Percentiles rank a stretch among this genome's conserved stretches.
These are phyloP conservation scores for Labia minor DNA, from an alignment of 2,888 invertebrate genomes.

Conservation along the genomic window DNA sequence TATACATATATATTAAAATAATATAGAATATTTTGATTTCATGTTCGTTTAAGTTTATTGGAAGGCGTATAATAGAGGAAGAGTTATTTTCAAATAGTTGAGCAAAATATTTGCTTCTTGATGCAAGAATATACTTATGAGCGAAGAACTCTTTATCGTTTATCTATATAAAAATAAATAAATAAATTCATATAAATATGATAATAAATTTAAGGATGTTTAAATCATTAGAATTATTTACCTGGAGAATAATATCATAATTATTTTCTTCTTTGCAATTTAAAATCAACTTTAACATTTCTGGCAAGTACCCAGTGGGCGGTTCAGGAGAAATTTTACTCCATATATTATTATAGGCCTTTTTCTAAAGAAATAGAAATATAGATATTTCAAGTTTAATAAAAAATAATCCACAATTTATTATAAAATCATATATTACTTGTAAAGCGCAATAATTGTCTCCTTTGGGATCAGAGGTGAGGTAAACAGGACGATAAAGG, in stretches of 20 bases:
- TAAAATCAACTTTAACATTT: not conserved
- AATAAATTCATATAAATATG: not conserved
- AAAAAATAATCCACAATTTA: constrained; percentile 18
- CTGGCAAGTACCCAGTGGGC: not conserved
- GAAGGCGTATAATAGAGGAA: not conserved
- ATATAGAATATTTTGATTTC: not conserved
- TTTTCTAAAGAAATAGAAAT: constrained; percentile 31
- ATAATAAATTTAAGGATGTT: constrained; percentile 30
- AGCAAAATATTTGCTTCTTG: not conserved
- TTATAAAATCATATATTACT: constrained; percentile 34
- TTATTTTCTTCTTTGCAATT: not conserved
- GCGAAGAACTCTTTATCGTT: not conserved
- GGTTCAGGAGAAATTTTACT: constrained; percentile 19
- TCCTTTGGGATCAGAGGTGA: constrained; percentile 63
- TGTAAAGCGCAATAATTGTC: constrained; percentile 67
- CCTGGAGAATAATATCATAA: not conserved
- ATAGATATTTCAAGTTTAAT: too few species aligned
- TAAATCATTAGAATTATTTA: constrained; percentile 19
- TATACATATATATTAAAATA: not conserved
- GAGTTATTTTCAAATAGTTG: not conserved
- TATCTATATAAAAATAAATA: not conserved
- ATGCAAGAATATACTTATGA: not conserved
- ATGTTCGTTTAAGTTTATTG: not conserved
- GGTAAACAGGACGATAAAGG: constrained; percentile 57
- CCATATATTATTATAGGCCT: constrained; percentile 33